Base-by-base conservation (phyloP, 2,797 vertebrate species). In the Benthosema pterotum region DNA sequence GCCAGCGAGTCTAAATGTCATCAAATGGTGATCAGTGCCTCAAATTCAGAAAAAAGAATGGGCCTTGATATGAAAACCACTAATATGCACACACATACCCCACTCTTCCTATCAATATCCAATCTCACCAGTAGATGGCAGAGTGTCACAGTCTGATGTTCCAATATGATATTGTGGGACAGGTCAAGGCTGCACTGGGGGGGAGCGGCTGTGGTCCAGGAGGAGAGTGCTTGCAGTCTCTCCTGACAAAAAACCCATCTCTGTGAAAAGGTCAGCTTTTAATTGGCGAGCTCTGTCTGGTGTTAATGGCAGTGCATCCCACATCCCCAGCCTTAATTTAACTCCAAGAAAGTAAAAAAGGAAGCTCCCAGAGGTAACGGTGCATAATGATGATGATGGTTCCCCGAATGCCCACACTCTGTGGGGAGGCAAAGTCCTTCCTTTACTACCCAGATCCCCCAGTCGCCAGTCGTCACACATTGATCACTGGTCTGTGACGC, bases 61-160 rank as follows among this genome's bases (percentile, higher is more conserved):
- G n/a, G n/a, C n/a, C n/a, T n/a, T n/a, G n/a, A n/a, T n/a, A n/a
- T n/a, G n/a, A n/a, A n/a, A n/a, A n/a, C n/a, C n/a, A n/a, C n/a
- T n/a, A n/a, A n/a, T n/a, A 19, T 2, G 28, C 25, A 9, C 12
- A 11, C n/a, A 14, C 43, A 49, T 14, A 18, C 49, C 5, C 46
- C 38, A 49, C 16, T 28, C 45, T 69, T 11, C 46, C 5, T 8
- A 48, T 54, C 18, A 15, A 25, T 77, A 63, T 67, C 1, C 7
- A 17, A 0, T 0, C 42, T 5, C 11, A 52, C 85, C 90, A 89
- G 82, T 72, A 88, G 90, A 74, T 83, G 89, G 88, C 83, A 65
- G 13, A 68, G 56, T 78, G 59, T 66, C 69, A 65, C 63, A 47
- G 11, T 3, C 9, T 65, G 52, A 66, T 56, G 57, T 42, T 49